A percentile compares a stretch with the other conserved stretches of the same genome.
Conservation (phyloP, 2,113 vertebrate species). For the Mustela nigripes region DNA sequence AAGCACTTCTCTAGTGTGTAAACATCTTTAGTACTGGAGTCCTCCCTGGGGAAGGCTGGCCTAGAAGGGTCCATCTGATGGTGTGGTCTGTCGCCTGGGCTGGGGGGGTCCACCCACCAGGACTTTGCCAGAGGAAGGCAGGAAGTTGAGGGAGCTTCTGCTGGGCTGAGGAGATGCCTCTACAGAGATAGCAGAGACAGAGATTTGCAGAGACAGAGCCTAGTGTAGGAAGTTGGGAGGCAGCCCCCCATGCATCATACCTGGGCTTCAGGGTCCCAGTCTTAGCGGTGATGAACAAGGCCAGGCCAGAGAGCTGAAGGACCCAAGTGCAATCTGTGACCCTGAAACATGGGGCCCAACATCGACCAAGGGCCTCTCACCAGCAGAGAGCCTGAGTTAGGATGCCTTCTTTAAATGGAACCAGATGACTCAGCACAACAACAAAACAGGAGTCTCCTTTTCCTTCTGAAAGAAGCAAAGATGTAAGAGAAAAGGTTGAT, state of each 20-base stretch:
- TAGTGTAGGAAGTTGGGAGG: not conserved
- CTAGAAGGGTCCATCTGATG: accelerated
- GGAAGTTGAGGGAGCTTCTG: no score
- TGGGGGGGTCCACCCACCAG: no score
- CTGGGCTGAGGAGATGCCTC: not conserved
- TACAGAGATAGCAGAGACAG: not conserved
- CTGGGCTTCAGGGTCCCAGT: not conserved
- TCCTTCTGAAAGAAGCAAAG: not conserved
- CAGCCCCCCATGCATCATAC: accelerated
- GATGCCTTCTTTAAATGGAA: not conserved
- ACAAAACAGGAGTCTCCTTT: not conserved
- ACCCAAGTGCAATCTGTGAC: not conserved
- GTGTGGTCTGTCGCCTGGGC: not conserved
- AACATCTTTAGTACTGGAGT: not conserved
- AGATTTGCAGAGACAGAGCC: not conserved
- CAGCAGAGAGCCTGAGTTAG: not conserved
- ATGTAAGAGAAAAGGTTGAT: not conserved
- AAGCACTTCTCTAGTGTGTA: not conserved
- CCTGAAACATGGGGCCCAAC: not conserved
- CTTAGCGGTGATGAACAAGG: not conserved
- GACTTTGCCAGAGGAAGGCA: not conserved
- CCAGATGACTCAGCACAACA: not conserved
- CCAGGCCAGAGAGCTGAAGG: not conserved
- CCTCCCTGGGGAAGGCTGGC: not conserved
- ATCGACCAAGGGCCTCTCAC: not conserved